A percentile compares a stretch with the other conserved stretches of the same genome.
These are phyloP conservation scores for Uropsilus gracilis DNA, from an alignment of 2,113 vertebrate species.

Conservation along the genomic window DNA sequence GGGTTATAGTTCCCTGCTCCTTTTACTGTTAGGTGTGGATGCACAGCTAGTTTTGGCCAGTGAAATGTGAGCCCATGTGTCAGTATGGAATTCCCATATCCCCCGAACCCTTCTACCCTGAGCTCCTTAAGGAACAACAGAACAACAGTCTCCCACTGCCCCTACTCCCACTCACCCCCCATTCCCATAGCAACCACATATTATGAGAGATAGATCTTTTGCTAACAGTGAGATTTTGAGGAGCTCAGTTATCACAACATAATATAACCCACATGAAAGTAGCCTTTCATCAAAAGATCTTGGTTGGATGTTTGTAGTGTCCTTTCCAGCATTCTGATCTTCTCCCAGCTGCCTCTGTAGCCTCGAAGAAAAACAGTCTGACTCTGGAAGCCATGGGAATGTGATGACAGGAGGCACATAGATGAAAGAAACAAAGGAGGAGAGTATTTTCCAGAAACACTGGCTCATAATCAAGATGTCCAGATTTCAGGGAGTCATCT, in stretches of 20 bases:
- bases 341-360: neutral
- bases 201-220: neutral
- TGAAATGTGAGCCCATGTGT: too few relatives aligned
- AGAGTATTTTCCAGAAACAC: neutral
- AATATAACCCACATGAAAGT: neutral
- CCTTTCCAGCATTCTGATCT: neutral
- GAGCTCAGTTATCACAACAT: neutral
- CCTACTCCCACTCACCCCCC: fast-evolving
- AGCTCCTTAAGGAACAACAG: neutral
- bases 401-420: neutral
- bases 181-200: neutral
- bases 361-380: neutral
- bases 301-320: neutral
- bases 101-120: neutral
- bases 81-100: neutral
- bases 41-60: neutral
- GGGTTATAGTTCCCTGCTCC: neutral
- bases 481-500: neutral
- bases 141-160: fast-evolving
- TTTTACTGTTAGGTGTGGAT: neutral
- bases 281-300: neutral
- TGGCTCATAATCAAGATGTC: too few relatives aligned
- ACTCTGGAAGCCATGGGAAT: neutral
- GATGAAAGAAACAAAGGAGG: neutral
- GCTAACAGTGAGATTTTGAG: neutral